Conservation (phyloP, 1,140 invertebrate species). For the Heliothis virescens region DNA sequence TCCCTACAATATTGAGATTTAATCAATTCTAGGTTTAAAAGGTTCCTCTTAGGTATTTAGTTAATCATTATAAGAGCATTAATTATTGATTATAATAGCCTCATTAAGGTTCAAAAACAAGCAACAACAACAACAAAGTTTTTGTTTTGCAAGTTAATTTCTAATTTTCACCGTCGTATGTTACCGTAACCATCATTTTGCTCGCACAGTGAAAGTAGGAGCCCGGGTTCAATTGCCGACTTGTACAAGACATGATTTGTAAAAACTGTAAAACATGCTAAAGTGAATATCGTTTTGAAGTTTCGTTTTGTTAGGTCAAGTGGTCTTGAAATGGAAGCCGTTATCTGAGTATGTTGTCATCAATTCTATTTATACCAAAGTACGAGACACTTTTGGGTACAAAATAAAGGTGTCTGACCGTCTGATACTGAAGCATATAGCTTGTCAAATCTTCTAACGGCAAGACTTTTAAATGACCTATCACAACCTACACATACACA, state of each 20-base stretch:
- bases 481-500: too few relatives aligned
- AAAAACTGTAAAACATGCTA: constrained; percentile 42
- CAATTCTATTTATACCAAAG: background rate
- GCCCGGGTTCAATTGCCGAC: constrained; percentile 27
- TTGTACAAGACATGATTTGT: constrained; percentile 31
- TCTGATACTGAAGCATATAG: too few relatives aligned
- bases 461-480: too few relatives aligned
- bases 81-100: background rate
- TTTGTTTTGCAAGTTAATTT: constrained; percentile 55
- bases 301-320: constrained; percentile 20
- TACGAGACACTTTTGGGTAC: too few relatives aligned
- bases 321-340: constrained; percentile 5
- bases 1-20: too few relatives aligned
- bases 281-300: constrained; percentile 18
- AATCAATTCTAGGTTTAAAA: too few relatives aligned
- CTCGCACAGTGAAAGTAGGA: constrained; percentile 63
- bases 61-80: background rate
- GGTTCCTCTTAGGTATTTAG: too few relatives aligned
- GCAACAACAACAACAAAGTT: constrained; percentile 7
- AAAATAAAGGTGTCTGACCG: too few relatives aligned
- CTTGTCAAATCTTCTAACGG: too few relatives aligned
- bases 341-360: constrained; percentile 21
- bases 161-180: constrained; percentile 68
- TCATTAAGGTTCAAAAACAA: constrained; percentile 3
- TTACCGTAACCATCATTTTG: constrained; percentile 67